A percentile compares a stretch with the other conserved stretches of the same genome.
Conservation (phyloP, 2,888 invertebrate genomes). For the Anorthoa munda region DNA sequence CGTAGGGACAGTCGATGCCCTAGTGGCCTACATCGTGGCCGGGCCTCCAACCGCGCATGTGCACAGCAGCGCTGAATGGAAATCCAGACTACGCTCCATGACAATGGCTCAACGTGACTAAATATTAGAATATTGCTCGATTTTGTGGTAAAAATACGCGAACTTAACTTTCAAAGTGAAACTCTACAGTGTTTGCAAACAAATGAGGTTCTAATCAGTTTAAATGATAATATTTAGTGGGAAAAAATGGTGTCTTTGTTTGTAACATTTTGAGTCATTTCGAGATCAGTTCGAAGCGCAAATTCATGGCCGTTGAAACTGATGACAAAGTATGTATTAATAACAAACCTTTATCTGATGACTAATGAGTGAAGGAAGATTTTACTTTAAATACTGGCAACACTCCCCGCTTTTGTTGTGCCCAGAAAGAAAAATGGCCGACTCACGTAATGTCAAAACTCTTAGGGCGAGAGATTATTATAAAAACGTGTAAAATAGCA, state of each 20-base stretch:
- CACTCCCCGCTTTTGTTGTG: constrained; percentile 82
- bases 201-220: constrained; percentile 14
- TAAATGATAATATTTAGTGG: not conserved
- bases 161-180: constrained; percentile 7
- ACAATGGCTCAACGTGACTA: constrained; percentile 54
- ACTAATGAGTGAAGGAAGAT: constrained; percentile 55
- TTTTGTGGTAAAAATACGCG: constrained; percentile 56
- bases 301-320: constrained; percentile 43
- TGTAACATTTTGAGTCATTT: constrained; percentile 41
- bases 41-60: constrained; percentile 79
- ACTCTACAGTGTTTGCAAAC: constrained; percentile 4
- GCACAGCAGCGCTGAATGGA: constrained; percentile 75
- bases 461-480: constrained; percentile 77
- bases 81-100: constrained; percentile 62
- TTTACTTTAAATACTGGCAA: constrained; percentile 73
- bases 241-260: constrained; percentile 19
- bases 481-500: constrained; percentile 83
- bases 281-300: constrained; percentile 32
- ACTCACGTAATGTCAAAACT: constrained; percentile 86
- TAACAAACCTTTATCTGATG: constrained; percentile 57
- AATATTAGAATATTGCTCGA: constrained; percentile 49
- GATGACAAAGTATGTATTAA: constrained; percentile 57
- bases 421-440: constrained; percentile 87
- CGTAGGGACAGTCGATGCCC: constrained; percentile 85
- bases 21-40: constrained; percentile 81